Conservation (phyloP, 1,140 invertebrate genomes). For the Mamestra configurata region DNA sequence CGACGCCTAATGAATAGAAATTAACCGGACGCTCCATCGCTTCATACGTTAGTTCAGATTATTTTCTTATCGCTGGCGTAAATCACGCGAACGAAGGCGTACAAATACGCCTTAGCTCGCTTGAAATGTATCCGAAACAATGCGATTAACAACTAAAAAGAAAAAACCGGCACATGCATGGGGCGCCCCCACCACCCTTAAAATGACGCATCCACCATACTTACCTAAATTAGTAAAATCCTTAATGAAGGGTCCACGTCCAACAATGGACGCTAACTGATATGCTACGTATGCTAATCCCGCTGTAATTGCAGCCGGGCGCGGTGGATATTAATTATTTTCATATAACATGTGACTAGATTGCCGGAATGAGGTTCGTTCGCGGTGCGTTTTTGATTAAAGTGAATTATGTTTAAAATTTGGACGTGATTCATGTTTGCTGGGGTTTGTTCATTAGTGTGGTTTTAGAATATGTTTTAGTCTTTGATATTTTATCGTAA, state of each 20-base stretch:
- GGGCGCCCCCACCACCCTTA: not conserved
- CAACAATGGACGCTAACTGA: not conserved
- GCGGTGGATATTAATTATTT: slow-evolving; percentile 54
- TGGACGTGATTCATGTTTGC: slow-evolving; percentile 23
- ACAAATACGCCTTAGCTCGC: too few species aligned
- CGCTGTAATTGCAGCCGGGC: slow-evolving; percentile 27
- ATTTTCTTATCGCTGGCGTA: too few species aligned
- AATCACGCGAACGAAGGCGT: too few species aligned
- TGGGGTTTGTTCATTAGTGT: not conserved
- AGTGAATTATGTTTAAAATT: slow-evolving; percentile 39
- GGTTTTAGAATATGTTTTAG: not conserved
- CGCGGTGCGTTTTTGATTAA: slow-evolving; percentile 33
- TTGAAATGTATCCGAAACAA: too few species aligned
- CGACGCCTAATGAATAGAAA: too few species aligned
- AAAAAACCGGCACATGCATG: too few species aligned
- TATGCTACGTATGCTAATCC: slow-evolving; percentile 37
- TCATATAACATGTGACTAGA: slow-evolving; percentile 48
- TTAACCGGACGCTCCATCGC: too few species aligned
- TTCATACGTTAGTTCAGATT: too few species aligned
- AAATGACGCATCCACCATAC: not conserved
- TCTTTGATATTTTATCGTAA: too few species aligned
- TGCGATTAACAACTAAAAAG: too few species aligned
- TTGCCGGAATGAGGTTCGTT: slow-evolving; percentile 41
- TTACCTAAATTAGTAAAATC: not conserved
- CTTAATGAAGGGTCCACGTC: slow-evolving; percentile 8